Evolutionary conservation across 2,888 invertebrate genomes (phyloP), one percentile per base, ranked within the genome.

Genomic region (Strigamia maritima): DNA sequence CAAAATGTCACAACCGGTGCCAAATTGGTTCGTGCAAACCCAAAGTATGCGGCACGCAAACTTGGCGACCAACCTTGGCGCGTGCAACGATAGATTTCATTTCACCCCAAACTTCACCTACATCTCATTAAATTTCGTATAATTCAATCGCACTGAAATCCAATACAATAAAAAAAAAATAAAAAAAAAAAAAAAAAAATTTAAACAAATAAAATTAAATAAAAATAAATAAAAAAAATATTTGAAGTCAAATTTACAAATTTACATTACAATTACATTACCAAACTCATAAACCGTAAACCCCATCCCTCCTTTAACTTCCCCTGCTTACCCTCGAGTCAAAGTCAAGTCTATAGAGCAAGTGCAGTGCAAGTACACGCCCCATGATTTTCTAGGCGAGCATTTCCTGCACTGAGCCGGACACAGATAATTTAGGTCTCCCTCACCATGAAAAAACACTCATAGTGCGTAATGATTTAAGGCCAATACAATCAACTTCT

Each of bases 1-100:
- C 77, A 77, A 49, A 77, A 77, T 77, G 77, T 77, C 77, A 77
- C 77, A 49, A 44, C 77, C 49, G 10, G 77, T 77, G 77, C 77
- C 77, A 77, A 44, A 40, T 31, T 40, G 40, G 44, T 38, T 44
- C 40, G 44, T 77, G 77, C 77, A 49, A 38, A 44, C 24, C 8
- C 31, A 35, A 35, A 40, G 2, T 31, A 14, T 31, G 22, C 31
- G 35, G 35, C 76, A 35, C 76, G 40, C 76, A 40, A 31, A 75
- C 76, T 35, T 75, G 76, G 76, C 76, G 38, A 14, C 76, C 76
- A 70, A 70, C 70, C 70, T 70, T 70, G 70, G 70, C 70, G 70
- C 70, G 70, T 70, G 70, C 70, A 28, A 28, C 70, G 70, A 70
- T 70, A 70, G 70, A 70, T 70, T 70, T 28, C 24, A 28, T 70